Evolutionary conservation across 2,888 invertebrate species (phyloP).

Genomic region (Caprella mutica): DNA sequence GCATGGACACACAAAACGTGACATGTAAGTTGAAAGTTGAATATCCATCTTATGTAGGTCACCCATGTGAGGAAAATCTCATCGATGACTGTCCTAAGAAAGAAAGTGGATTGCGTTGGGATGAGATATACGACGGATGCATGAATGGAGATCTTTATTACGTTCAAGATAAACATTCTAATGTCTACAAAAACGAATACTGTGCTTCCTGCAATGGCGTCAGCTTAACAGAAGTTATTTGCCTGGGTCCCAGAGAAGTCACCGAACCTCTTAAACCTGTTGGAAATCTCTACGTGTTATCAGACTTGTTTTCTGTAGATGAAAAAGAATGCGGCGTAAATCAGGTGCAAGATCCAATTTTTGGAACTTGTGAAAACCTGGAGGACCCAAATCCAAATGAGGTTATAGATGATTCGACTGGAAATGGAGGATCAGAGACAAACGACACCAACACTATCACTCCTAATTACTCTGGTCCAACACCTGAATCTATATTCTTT

Average conservation of each 20-base stretch:
- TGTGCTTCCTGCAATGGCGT: not conserved
- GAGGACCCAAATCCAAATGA: too few relatives aligned
- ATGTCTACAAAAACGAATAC: constrained; percentile 4
- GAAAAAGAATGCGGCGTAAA: too few relatives aligned
- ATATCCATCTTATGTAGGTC: not conserved
- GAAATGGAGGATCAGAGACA: too few relatives aligned
- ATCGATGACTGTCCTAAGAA: not conserved
- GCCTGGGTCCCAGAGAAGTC: not conserved
- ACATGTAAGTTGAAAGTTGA: not conserved
- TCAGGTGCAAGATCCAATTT: too few relatives aligned
- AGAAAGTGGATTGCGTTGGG: not conserved
- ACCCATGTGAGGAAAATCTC: constrained; percentile 1
- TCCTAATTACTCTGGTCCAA: not conserved
- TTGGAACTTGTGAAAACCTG: too few relatives aligned
- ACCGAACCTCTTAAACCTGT: too few relatives aligned
- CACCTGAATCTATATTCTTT: constrained; percentile 15
- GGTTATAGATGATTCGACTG: too few relatives aligned
- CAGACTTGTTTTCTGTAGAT: too few relatives aligned
- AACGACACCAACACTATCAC: too few relatives aligned
- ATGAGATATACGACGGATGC: not conserved
- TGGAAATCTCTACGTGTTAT: too few relatives aligned
- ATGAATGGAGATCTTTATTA: not conserved
- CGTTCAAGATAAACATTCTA: not conserved
- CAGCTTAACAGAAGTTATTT: not conserved
- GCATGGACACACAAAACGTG: not conserved